Evolutionary conservation across 2,888 invertebrate genomes (phyloP).

Genomic region (Thalpophila matura): DNA sequence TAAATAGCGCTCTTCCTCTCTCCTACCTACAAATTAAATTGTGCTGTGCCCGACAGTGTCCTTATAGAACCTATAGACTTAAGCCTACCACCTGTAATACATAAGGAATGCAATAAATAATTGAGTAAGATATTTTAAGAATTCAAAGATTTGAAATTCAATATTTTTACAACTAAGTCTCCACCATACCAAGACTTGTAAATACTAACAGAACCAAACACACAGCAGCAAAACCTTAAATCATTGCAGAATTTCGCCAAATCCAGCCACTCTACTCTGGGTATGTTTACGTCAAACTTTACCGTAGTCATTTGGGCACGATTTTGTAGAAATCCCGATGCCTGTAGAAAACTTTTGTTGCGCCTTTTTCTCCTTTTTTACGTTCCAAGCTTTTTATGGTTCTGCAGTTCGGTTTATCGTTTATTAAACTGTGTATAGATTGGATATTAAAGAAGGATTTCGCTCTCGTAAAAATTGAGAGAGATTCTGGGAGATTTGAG

Average conservation of each 20-base stretch:
- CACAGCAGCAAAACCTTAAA: slow-evolving; percentile 42
- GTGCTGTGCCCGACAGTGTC: too few relatives aligned
- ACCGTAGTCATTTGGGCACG: slow-evolving; percentile 83
- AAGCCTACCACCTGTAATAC: too few relatives aligned
- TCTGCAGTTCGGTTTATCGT: slow-evolving; percentile 81
- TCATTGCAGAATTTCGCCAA: slow-evolving; percentile 49
- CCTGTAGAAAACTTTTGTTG: slow-evolving; percentile 73
- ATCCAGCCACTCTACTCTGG: slow-evolving; percentile 75
- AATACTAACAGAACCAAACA: slow-evolving; percentile 25
- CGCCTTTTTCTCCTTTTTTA: slow-evolving; percentile 78
- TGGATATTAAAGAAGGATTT: slow-evolving; percentile 70
- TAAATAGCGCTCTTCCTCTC: too few relatives aligned
- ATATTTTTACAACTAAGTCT: not conserved
- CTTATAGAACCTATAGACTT: too few relatives aligned
- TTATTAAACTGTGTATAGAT: slow-evolving; percentile 82
- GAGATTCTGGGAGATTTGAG: slow-evolving; percentile 47
- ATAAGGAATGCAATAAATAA: too few relatives aligned
- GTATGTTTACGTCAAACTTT: slow-evolving; percentile 84
- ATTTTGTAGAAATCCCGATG: slow-evolving; percentile 83
- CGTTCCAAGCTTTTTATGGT: slow-evolving; percentile 75
- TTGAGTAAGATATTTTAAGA: too few relatives aligned
- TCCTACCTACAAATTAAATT: too few relatives aligned
- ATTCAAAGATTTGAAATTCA: not conserved
- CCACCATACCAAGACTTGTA: slow-evolving; percentile 15
- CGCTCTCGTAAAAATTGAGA: slow-evolving; percentile 63